A percentile compares a stretch with the other conserved stretches of the same genome.
These are phyloP conservation scores for Bombus picipes DNA, from an alignment of 1,140 invertebrate species.

Conservation along the genomic window DNA sequence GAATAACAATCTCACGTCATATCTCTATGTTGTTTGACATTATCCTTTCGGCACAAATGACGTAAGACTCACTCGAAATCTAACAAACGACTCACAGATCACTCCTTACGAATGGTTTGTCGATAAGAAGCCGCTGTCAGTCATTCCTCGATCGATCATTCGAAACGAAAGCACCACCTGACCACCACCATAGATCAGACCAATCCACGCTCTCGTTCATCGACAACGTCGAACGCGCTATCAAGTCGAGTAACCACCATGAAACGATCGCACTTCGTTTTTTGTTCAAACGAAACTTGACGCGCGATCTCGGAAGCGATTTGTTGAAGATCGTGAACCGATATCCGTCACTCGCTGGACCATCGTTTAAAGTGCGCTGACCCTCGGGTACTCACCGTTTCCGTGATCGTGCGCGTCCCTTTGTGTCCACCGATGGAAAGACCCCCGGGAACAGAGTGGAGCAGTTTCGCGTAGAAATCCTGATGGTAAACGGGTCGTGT, in stretches of 20 bases:
- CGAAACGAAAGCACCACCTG: neutral
- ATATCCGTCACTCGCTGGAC: neutral
- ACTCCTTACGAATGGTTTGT: neutral
- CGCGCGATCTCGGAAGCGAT: neutral
- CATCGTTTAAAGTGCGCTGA: neutral
- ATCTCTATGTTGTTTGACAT: neutral
- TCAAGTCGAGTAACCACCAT: neutral
- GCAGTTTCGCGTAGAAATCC: neutral
- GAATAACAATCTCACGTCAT: neutral
- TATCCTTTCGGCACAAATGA: neutral
- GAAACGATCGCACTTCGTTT: neutral
- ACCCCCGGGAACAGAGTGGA: neutral
- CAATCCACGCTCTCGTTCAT: neutral
- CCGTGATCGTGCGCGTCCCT: neutral
- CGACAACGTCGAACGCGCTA: neutral
- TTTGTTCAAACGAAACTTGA: neutral
- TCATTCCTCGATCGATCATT: neutral
- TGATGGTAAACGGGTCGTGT: neutral
- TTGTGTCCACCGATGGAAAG: neutral
- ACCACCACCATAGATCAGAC: neutral
- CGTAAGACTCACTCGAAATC: neutral
- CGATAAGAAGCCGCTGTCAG: too few species aligned
- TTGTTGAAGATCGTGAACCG: neutral
- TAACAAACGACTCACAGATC: neutral
- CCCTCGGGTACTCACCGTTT: slow-evolving; percentile 26